Base-by-base conservation (phyloP, 1,140 invertebrate species). In the Triops longicaudatus region DNA sequence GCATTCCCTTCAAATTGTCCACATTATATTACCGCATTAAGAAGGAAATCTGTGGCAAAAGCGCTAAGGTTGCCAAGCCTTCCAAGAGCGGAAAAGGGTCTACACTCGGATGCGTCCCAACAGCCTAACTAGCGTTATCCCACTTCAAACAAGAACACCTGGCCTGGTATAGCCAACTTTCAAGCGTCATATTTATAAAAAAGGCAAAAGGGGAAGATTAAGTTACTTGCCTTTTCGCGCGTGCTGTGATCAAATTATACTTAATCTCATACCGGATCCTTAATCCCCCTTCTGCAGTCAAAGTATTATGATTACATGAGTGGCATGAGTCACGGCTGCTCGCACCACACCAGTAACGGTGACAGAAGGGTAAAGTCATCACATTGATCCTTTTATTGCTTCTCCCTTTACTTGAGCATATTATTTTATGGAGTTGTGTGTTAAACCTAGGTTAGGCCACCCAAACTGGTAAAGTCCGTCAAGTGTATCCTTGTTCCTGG, bases 231-330 rank as follows among this genome's bases (percentile, higher is more conserved):
- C 50, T 63, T 63, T 63, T 63, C 50, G 50, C 50, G 22, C 50
- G 50, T 63, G 50, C 50, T 63, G 50, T 63, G 50, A 63, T 63
- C 50, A 63, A 63, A 63, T 63, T 63, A 63, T 63, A n/a, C 50
- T 14, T n/a, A 63, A 63, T 63, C 50, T 22, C 7, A 22, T 63
- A 22, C 22, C 9, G 22, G 17, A 63, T 7, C 22, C 22, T 63
- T 63, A 63, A 63, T 63, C 50, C 50, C 50, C 14, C 50, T n/a
- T 17, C 0, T 63, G 6, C 50, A 63, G 31, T 22, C 50, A 63
- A 17, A n/a, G 14, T 63, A 63, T 63, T 22, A 63, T 63, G 17
- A 63, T 63, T 63, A 22, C 22, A 63, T 63, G 50, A 17, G 22
- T 22, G 50, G 4, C 50, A 63, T 63, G 50, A 63, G 50, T 63